Percentiles rank a stretch among this genome's conserved stretches.
These are phyloP conservation scores for Reinhardtius hippoglossoides DNA, from an alignment of 2,113 vertebrate species.

Conservation along the genomic window DNA sequence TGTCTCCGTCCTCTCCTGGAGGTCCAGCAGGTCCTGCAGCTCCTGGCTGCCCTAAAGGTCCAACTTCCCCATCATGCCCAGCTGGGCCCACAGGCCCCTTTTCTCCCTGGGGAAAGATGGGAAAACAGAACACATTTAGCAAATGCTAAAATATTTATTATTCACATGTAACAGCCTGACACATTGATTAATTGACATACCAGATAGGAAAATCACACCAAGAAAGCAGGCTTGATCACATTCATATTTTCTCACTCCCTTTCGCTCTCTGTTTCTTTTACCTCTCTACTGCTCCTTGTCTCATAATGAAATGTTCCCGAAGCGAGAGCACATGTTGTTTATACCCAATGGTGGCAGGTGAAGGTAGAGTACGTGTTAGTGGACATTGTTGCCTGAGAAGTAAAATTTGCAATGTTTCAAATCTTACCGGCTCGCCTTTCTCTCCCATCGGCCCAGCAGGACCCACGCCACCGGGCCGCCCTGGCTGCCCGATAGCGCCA, in stretches of 20 bases:
- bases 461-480: conserved; percentile 85
- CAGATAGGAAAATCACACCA: conserved; percentile 3
- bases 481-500: conserved; percentile 90
- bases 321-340: conserved; percentile 33
- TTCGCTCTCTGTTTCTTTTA: conserved; percentile 26
- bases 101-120: conserved; percentile 85
- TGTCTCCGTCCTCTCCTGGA: conserved; percentile 92
- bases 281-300: conserved; percentile 22
- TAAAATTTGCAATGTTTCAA: conserved; percentile 46
- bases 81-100: conserved; percentile 85
- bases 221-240: conserved; percentile 15
- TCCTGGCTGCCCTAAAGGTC: conserved; percentile 85
- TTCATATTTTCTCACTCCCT: neutral
- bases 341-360: conserved; percentile 44
- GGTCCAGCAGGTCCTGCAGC: conserved; percentile 83
- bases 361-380: conserved; percentile 32
- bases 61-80: conserved; percentile 87
- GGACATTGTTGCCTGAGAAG: conserved; percentile 12
- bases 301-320: conserved; percentile 47
- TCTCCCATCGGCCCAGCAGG: conserved; percentile 88
- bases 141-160: conserved; percentile 34
- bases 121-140: conserved; percentile 31
- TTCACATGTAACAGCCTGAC: conserved; percentile 32
- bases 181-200: conserved; percentile 42
- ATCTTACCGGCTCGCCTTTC: conserved; percentile 91